A percentile compares a stretch with the other conserved stretches of the same genome.
Conservation (phyloP, 1,140 invertebrate species). For the Geopemphigus sp. region DNA sequence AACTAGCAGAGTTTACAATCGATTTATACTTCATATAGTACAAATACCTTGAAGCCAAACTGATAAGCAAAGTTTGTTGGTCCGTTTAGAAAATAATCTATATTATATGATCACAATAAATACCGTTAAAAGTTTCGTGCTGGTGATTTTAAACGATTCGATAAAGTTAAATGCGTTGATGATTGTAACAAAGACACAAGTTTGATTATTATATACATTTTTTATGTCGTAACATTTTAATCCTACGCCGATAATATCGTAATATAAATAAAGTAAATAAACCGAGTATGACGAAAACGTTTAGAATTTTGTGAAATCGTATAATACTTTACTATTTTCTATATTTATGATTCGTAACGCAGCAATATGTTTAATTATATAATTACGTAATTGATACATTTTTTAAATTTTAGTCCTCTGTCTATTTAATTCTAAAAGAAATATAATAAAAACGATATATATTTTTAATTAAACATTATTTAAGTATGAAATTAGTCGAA, state of each 20-base stretch:
- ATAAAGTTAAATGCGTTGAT: background rate
- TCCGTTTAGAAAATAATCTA: constrained; percentile 3
- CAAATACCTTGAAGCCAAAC: background rate
- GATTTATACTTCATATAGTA: constrained; percentile 1
- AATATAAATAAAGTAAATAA: background rate
- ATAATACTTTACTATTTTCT: too few species aligned
- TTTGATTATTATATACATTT: background rate
- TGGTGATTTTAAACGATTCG: constrained; percentile 14
- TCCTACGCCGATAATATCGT: background rate
- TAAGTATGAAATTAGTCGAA: too few species aligned
- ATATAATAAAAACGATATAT: too few species aligned
- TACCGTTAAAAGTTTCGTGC: background rate
- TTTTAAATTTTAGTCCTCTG: too few species aligned
- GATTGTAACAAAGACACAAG: background rate
- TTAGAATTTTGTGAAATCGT: too few species aligned
- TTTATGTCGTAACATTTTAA: background rate
- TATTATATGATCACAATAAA: constrained; percentile 10
- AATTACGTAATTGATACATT: too few species aligned
- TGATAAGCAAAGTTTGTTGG: constrained; percentile 37
- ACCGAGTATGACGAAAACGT: too few species aligned
- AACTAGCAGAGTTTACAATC: constrained; percentile 13
- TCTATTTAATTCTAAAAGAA: too few species aligned
- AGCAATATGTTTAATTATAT: too few species aligned
- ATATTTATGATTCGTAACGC: too few species aligned
- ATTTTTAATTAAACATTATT: too few species aligned